A percentile compares a stretch with the other conserved stretches of the same genome.
Conservation (phyloP, 2,113 vertebrate species). For the Prionailurus viverrinus region DNA sequence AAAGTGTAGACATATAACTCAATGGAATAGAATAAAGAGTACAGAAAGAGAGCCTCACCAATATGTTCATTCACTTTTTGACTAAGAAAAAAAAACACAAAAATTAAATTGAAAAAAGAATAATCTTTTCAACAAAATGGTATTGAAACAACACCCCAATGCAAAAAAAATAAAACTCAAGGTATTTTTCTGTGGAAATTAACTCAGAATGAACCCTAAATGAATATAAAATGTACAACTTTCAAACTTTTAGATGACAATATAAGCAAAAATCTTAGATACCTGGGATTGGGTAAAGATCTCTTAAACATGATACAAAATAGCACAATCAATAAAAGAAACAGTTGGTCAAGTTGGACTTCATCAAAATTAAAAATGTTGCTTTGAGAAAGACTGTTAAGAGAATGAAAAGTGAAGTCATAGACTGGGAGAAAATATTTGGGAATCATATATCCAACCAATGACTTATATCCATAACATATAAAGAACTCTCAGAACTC, state of each 20-base stretch:
- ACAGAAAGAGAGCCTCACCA: neutral
- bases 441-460: neutral
- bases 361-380: slow-evolving; percentile 21
- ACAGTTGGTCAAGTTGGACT: neutral
- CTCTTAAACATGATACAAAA: neutral
- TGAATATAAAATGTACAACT: neutral
- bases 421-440: neutral
- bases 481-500: neutral
- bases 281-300: neutral
- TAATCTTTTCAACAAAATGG: neutral
- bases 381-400: neutral
- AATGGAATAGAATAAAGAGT: neutral
- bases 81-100: neutral
- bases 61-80: neutral
- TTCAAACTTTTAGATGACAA: neutral
- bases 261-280: neutral
- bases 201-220: neutral
- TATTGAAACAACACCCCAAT: neutral
- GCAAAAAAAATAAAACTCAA: neutral
- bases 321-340: neutral
- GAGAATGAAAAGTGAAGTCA: neutral
- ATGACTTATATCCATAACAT: neutral
- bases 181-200: neutral
- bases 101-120: neutral
- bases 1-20: neutral